Evolutionary conservation across 2,888 invertebrate genomes (phyloP), one percentile per base, ranked within the genome.

Genomic region (Phragmatobia fuliginosa): DNA sequence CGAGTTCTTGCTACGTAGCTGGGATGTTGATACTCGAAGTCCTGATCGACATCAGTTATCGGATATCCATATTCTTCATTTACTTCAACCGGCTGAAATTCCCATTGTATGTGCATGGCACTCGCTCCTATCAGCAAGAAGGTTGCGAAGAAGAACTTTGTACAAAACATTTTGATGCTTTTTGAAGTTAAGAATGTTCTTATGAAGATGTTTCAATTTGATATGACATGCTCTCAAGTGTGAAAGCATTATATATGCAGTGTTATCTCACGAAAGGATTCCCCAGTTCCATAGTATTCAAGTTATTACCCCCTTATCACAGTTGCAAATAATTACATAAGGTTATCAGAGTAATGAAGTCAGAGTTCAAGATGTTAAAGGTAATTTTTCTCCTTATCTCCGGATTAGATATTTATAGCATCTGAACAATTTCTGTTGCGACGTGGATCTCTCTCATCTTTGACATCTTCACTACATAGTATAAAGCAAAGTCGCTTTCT

Each of bases 61-160:
- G 68, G 58, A 25, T 49, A 38, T 14, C 4, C 31, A 33, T 41
- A 69, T n/a, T 70, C 68, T 63, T 80, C 68, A 7, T 66, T 56
- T 1, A 41, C 25, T 10, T 66, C 66, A 8, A 69, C 32, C 16
- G 70, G 52, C 11, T 25, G 49, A 4, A 67, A 58, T 2, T 70
- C 70, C 71, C 59, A 64, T 58, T 59, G 67, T 1, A 78, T 11
- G 52, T 77, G 72, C 52, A 72, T 70, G n/a, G 78, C 78, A 21
- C 64, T 75, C 66, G 70, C 21, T 32, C 71, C 52, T 16, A 72
- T 64, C 1, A 78, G 59, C 11, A 78, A 10, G 2, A 73, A 31
- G 0, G 70, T 60, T 1, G 74, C 68, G 32, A 72, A 56, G 33
- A 74, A n/a, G 0, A 80, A n/a, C 33, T 74, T 74, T 11, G 56